Base-by-base conservation (phyloP, 1,140 invertebrate species). In the Penaeus indicus region DNA sequence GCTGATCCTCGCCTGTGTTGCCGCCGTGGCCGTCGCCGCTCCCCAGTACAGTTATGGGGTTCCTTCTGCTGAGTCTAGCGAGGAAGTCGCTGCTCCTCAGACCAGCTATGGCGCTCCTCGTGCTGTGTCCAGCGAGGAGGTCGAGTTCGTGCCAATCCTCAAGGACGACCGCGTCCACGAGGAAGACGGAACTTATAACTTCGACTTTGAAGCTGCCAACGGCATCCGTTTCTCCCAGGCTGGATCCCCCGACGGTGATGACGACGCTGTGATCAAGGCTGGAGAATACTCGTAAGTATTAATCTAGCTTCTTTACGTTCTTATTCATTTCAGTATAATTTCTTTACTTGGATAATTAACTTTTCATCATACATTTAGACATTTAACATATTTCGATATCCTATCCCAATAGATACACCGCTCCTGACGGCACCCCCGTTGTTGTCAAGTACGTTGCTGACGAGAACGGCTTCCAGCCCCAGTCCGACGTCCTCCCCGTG, bases 81-180 rank as follows among this genome's bases (percentile, higher is more conserved):
- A 42, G 38, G 38, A 42, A 42, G 38, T 42, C 38, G 38, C 38
- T 42, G 38, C 38, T 42, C 38, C 38, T 8, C 38, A 47, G 32
- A 25, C 69, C 21, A 82, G 80, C 22, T 82, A 82, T 61, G 80
- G 60, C 27, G n/a, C 80, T n/a, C 80, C 80, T 19, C 19, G 47
- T 3, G 7, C 19, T 16, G 42, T 19, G 0, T 82, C 80, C 22
- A 82, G 80, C n/a, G 16, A 19, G 22, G 80, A 83, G 13, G 60
- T 60, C 8, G 80, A 83, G 25, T 27, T 60, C 19, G 60, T 83
- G 13, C 54, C 80, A n/a, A 83, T 83, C 80, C 61, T 83, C 47
- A 83, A 61, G 80, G 80, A 83, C 80, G 80, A 83, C 61, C 60
- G 80, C 60, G 61, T 83, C 25, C 47, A 62, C 18, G 80, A 83